Conservation (phyloP, 2,113 vertebrate species). For the Cinclus cinclus region DNA sequence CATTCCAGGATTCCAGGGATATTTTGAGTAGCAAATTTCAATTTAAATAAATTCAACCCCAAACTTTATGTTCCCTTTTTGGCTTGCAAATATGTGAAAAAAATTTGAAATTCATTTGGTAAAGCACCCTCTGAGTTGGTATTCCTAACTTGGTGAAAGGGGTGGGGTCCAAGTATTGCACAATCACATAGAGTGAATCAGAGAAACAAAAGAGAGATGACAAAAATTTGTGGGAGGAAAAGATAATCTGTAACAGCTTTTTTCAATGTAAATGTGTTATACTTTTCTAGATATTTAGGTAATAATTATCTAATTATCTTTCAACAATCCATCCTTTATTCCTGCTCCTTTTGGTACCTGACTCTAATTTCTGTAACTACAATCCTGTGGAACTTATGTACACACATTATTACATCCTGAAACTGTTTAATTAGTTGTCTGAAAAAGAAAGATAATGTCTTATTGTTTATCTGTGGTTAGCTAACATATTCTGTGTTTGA, state of each 20-base stretch:
- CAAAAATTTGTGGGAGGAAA: background rate
- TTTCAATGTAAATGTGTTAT: background rate
- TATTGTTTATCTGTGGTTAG: constrained; percentile 28
- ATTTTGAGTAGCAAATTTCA: background rate
- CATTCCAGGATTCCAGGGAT: background rate
- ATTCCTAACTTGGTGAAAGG: background rate
- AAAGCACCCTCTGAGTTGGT: background rate
- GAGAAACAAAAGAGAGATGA: background rate
- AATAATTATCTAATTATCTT: constrained; percentile 44
- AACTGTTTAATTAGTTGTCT: constrained; percentile 39
- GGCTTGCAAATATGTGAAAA: background rate
- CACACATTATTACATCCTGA: background rate
- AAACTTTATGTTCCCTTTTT: background rate
- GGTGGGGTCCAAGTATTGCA: background rate
- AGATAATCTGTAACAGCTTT: background rate
- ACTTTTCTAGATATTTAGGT: constrained; percentile 21
- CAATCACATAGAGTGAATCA: background rate
- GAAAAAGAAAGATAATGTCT: constrained; percentile 41
- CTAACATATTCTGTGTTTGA: constrained; percentile 33
- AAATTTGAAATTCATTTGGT: background rate
- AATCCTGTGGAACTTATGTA: constrained; percentile 23
- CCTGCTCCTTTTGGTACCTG: background rate
- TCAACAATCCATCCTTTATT: constrained; percentile 11
- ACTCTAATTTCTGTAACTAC: constrained; percentile 41
- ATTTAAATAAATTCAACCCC: background rate